These are phyloP conservation scores for Microtus oregoni DNA, from an alignment of 2,113 vertebrate species.

Conservation along the genomic window DNA sequence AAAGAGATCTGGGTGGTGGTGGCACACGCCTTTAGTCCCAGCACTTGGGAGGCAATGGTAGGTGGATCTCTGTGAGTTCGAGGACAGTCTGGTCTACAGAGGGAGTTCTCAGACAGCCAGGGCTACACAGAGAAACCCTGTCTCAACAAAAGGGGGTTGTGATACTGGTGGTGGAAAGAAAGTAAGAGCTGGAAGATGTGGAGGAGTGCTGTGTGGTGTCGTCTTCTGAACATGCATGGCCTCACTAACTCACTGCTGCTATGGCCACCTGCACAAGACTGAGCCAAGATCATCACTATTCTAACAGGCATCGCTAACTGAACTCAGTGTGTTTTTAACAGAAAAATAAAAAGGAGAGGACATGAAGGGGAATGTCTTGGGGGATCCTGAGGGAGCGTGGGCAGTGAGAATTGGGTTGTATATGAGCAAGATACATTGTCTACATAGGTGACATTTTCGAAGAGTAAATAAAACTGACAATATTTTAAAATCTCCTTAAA, in stretches of 20 bases:
- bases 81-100: background rate
- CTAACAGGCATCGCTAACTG: background rate
- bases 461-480: background rate
- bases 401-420: background rate
- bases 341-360: background rate
- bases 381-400: background rate
- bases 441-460: background rate
- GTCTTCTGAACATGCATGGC: background rate
- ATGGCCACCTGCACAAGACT: background rate
- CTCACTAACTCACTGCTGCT: background rate
- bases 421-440: background rate
- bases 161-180: background rate
- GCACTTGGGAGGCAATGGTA: background rate
- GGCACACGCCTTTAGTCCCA: background rate
- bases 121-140: background rate
- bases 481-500: background rate
- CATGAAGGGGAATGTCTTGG: background rate
- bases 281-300: background rate
- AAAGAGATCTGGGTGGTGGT: background rate
- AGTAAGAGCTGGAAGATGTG: background rate
- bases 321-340: background rate
- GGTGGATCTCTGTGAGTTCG: background rate
- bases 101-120: background rate
- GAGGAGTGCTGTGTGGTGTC: background rate
- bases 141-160: background rate